phyloP scores from a whole-genome alignment of 1,140 invertebrate species.

The Cyphomyrmex costatus region DNA sequence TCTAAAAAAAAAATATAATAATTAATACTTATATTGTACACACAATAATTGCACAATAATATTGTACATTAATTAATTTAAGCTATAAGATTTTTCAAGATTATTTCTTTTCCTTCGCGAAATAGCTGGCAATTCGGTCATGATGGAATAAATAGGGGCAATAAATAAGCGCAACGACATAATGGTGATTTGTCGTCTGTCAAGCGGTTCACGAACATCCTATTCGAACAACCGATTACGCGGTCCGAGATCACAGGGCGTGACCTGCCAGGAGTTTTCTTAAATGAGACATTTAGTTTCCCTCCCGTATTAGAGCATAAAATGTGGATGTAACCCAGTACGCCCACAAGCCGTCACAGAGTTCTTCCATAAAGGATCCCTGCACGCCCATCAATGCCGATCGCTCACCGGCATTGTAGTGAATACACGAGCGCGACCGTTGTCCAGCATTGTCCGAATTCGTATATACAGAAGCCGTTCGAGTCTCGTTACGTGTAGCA shows the following conservation, averaged over 20 bases:
- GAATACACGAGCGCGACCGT: slow-evolving; percentile 36
- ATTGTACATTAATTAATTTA: too few relatives aligned
- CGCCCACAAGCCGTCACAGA: slow-evolving; percentile 75
- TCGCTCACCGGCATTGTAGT: slow-evolving; percentile 78
- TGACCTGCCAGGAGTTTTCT: slow-evolving; percentile 76
- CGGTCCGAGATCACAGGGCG: slow-evolving; percentile 79
- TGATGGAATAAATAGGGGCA: not conserved
- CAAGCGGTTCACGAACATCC: not conserved
- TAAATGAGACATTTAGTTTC: slow-evolving; percentile 83
- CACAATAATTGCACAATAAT: too few relatives aligned
- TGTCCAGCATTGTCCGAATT: slow-evolving; percentile 75
- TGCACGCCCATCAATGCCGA: slow-evolving; percentile 50
- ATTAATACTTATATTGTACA: too few relatives aligned
- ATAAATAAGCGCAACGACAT: slow-evolving; percentile 44
- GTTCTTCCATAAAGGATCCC: slow-evolving; percentile 73
- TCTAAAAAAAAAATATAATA: not conserved
- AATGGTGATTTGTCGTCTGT: slow-evolving; percentile 25
- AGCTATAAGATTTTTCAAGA: not conserved
- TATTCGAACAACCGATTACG: slow-evolving; percentile 77
- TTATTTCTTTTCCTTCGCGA: not conserved
- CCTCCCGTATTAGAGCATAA: slow-evolving; percentile 61
- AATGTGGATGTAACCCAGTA: slow-evolving; percentile 65
- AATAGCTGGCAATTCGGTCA: slow-evolving; percentile 6
- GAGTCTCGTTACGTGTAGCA: slow-evolving; percentile 67
- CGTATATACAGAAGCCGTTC: slow-evolving; percentile 76